Evolutionary conservation across 2,888 invertebrate species (phyloP).

Genomic region (Thelaira solivaga): DNA sequence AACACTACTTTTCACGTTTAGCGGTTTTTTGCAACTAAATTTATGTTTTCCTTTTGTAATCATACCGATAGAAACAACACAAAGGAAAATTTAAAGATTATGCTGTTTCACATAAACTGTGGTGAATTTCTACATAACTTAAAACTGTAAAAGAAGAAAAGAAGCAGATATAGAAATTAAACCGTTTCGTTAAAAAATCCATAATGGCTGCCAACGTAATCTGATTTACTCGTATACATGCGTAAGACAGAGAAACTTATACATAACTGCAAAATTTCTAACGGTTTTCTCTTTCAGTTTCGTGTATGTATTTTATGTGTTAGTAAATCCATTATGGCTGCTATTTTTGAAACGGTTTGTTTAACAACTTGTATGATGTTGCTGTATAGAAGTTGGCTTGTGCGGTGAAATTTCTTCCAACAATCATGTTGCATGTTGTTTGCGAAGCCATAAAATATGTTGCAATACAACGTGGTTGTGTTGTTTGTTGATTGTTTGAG

Average conservation of each 20-base stretch:
- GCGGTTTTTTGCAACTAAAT: conserved; percentile 35
- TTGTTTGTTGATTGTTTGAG: conserved; percentile 19
- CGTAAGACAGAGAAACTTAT: conserved; percentile 24
- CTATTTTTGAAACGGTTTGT: conserved; percentile 61
- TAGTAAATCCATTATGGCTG: conserved; percentile 66
- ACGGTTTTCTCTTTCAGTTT: conserved; percentile 60
- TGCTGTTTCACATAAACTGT: not conserved
- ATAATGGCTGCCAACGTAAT: conserved; percentile 61
- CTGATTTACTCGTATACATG: not conserved
- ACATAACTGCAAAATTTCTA: not conserved
- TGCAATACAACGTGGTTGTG: conserved; percentile 2
- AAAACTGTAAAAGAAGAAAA: not conserved
- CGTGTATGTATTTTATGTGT: conserved; percentile 59
- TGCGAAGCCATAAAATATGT: conserved; percentile 6
- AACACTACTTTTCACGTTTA: conserved; percentile 32
- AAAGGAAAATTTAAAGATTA: conserved; percentile 21
- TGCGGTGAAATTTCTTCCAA: conserved; percentile 27
- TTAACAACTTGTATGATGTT: conserved; percentile 47
- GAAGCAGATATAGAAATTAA: not conserved
- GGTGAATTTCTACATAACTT: conserved; percentile 41
- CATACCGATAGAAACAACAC: conserved; percentile 8
- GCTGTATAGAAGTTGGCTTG: not conserved
- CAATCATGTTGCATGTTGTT: conserved; percentile 12
- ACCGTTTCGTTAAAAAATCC: conserved; percentile 63
- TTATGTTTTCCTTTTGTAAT: conserved; percentile 2